Evolutionary conservation across 2,113 vertebrate species (phyloP).

Genomic region (Chiloscyllium plagiosum): DNA sequence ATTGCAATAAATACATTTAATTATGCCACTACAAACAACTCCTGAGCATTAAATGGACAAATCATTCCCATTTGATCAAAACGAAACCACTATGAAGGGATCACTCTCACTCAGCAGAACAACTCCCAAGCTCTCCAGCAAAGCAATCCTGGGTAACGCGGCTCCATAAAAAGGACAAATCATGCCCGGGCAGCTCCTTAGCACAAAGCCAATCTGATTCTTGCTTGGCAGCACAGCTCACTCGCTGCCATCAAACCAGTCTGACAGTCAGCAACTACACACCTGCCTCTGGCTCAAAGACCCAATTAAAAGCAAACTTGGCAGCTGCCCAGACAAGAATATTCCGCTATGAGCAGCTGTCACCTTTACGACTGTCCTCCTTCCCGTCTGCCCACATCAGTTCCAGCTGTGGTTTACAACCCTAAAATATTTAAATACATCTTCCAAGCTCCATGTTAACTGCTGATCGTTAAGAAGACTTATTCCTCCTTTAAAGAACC

Average conservation of each 20-base stretch:
- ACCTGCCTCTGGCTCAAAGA: not conserved
- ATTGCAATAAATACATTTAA: not conserved
- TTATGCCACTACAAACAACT: not conserved
- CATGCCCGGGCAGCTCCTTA: not conserved
- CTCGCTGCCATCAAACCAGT: not conserved
- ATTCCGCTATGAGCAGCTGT: not conserved
- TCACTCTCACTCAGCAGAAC: not conserved
- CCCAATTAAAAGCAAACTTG: not conserved
- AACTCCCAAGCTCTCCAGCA: not conserved
- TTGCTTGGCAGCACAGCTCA: not conserved
- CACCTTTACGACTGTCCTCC: not conserved
- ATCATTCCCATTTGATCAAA: slow-evolving; percentile 9
- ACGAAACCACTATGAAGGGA: no score
- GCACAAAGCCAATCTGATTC: not conserved
- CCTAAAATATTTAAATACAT: not conserved
- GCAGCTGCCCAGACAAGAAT: not conserved
- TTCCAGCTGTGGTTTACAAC: not conserved
- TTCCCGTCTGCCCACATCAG: not conserved
- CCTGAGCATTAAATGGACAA: not conserved
- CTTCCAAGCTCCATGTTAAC: not conserved
- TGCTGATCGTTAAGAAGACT: not conserved
- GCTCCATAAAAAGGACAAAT: not conserved
- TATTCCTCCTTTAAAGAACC: not conserved
- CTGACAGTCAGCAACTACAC: not conserved
- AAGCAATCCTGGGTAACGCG: not conserved